These are phyloP conservation scores for Tapirus terrestris DNA, from an alignment of 2,113 vertebrate species.

Conservation along the genomic window DNA sequence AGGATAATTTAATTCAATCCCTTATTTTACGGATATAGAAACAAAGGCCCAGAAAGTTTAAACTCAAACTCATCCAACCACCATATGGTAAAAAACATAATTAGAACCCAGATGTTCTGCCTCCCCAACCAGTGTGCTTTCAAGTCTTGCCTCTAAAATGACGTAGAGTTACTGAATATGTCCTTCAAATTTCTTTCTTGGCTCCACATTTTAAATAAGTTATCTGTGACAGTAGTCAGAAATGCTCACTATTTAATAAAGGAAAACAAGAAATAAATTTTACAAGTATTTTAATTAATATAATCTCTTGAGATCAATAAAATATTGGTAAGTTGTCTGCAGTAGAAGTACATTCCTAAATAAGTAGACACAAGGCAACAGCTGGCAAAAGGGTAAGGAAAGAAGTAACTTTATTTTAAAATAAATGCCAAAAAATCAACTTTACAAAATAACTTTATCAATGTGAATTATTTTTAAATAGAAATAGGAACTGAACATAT, in stretches of 20 bases:
- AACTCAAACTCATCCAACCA: not conserved
- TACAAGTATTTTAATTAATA: slow-evolving; percentile 54
- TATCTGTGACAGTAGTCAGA: not conserved
- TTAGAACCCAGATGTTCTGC: not conserved
- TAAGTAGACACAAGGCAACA: slow-evolving; percentile 36
- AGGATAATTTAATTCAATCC: not conserved
- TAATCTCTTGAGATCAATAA: slow-evolving; percentile 25
- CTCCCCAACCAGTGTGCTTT: not conserved
- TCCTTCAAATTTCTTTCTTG: slow-evolving; percentile 46
- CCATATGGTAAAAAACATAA: not conserved
- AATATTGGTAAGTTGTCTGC: not conserved
- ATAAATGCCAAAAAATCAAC: slow-evolving; percentile 37
- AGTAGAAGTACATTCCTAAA: slow-evolving; percentile 12
- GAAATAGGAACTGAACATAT: slow-evolving; percentile 35
- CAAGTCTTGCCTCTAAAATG: not conserved
- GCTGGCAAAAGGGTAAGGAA: slow-evolving; percentile 22
- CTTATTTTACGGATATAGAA: slow-evolving; percentile 8
- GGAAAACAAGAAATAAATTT: slow-evolving; percentile 18
- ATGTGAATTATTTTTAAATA: slow-evolving; percentile 55
- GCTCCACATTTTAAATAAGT: slow-evolving; percentile 8
- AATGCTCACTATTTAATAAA: slow-evolving; percentile 54
- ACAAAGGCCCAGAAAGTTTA: slow-evolving; percentile 12
- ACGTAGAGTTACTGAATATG: not conserved
- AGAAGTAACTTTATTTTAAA: slow-evolving; percentile 65
- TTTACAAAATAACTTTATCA: slow-evolving; percentile 63